phyloP scores from a whole-genome alignment of 2,888 invertebrate species.

The Eristalinus aeneus region DNA sequence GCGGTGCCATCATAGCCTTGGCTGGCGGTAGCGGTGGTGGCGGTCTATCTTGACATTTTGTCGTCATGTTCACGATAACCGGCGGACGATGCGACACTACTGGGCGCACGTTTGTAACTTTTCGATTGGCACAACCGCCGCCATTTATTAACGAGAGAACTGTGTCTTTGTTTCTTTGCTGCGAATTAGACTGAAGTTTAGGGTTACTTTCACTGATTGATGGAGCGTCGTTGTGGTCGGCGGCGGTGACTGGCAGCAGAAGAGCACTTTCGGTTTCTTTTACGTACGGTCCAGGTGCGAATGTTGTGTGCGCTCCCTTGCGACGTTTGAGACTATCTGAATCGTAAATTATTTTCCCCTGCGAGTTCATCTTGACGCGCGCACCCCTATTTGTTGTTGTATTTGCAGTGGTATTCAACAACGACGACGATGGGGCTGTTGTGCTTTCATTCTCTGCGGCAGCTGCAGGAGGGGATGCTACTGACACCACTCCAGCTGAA shows the following conservation, averaged over 20 bases:
- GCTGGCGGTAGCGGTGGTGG: constrained; percentile 57
- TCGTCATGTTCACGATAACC: constrained; percentile 68
- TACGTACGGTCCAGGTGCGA: constrained; percentile 93
- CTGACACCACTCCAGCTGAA: constrained; percentile 55
- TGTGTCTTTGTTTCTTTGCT: constrained; percentile 64
- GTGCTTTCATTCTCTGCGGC: constrained; percentile 59
- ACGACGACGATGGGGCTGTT: constrained; percentile 71
- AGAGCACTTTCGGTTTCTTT: constrained; percentile 83
- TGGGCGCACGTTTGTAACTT: constrained; percentile 79
- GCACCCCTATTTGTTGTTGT: constrained; percentile 77
- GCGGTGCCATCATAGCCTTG: constrained; percentile 61
- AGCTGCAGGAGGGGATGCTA: constrained; percentile 58
- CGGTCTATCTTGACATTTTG: constrained; percentile 66
- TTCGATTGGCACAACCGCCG: constrained; percentile 75
- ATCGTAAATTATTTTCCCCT: constrained; percentile 93
- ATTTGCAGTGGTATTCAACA: constrained; percentile 28
- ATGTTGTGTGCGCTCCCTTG: constrained; percentile 91
- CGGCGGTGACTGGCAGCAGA: constrained; percentile 55
- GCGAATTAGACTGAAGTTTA: constrained; percentile 70
- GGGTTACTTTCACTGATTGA: constrained; percentile 72
- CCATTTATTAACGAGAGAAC: constrained; percentile 73
- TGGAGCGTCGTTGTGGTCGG: constrained; percentile 43
- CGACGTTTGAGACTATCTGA: constrained; percentile 90
- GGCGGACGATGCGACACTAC: constrained; percentile 75
- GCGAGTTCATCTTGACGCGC: constrained; percentile 90